Base-by-base conservation (phyloP, 2,888 invertebrate species). In the Drosophila anceps region DNA sequence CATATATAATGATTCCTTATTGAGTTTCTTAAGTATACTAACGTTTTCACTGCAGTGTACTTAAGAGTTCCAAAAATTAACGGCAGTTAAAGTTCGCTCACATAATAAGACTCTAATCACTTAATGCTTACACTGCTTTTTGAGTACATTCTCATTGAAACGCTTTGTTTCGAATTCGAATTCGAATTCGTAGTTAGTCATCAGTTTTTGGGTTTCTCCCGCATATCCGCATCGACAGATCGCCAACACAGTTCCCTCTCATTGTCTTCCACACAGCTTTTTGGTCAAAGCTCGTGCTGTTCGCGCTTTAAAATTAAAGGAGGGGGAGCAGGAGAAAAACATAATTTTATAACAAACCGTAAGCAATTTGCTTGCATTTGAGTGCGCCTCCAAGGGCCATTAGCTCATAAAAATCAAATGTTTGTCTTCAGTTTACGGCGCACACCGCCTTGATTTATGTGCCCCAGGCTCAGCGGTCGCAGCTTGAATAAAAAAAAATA, bases 391-490 rank as follows among this genome's bases (percentile, higher is more conserved):
- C 82, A 81, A 69, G 77, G 78, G 76, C 76, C 86, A 84, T 88
- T 86, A 84, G 84, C 84, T 83, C 85, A 89, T 86, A 89, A 86
- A 89, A 89, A 89, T 85, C 82, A 87, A 82, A 85, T 87, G 82
- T 84, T 87, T 84, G 84, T 77, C 69, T 84, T 80, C 69, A 74
- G 73, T 89, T 85, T 85, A 84, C 76, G 75, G 79, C 50, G 33
- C 69, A 53, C 57, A 62, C 44, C 66, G 76, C 76, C 73, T 88
- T 87, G 88, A 87, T 89, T 87, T 88, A 88, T 88, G 87, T 88
- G 87, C 63, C 54, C 72, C 73, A 64, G 78, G 70, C 84, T 73
- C 67, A 72, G 65, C 65, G 43, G 46, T 35, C 55, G 46, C 44
- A 24, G 46, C 50, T 46, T 29, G 15, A 65, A 65, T 20, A 33